Evolutionary conservation across 2,113 vertebrate genomes (phyloP).

Genomic region (Oenanthe oenanthe): DNA sequence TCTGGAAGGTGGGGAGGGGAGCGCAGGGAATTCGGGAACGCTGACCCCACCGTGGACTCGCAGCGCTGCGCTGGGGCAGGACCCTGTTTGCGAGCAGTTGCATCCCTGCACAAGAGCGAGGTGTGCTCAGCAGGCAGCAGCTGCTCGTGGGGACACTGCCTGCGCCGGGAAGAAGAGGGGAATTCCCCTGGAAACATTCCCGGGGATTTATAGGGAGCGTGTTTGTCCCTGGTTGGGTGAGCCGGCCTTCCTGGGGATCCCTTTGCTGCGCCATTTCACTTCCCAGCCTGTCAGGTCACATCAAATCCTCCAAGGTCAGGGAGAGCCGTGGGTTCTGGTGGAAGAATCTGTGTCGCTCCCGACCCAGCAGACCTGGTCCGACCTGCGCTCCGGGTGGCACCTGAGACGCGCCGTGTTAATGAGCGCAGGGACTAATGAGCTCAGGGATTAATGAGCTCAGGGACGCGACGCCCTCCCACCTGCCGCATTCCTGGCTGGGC

Average conservation of each 20-base stretch:
- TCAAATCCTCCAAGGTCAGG: background rate
- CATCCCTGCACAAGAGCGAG: background rate
- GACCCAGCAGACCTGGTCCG: background rate
- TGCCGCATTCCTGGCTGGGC: background rate
- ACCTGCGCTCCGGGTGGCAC: background rate
- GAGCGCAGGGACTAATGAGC: background rate
- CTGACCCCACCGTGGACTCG: background rate
- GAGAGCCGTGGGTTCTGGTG: accelerated
- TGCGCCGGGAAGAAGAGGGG: background rate
- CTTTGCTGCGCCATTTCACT: background rate
- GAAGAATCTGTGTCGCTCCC: background rate
- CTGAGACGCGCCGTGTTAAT: background rate
- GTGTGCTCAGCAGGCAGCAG: background rate
- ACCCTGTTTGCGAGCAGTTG: background rate
- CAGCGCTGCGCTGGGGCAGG: background rate
- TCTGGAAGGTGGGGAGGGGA: constrained; percentile 11
- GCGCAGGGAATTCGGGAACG: background rate
- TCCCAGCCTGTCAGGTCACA: background rate
- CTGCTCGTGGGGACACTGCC: accelerated
- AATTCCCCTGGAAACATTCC: background rate
- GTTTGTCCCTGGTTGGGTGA: background rate
- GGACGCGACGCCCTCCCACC: background rate
- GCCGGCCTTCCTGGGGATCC: background rate
- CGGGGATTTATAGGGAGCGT: background rate
- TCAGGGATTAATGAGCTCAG: background rate